These are phyloP conservation scores for Platalea minor DNA, from an alignment of 2,797 vertebrate genomes.

Conservation along the genomic window DNA sequence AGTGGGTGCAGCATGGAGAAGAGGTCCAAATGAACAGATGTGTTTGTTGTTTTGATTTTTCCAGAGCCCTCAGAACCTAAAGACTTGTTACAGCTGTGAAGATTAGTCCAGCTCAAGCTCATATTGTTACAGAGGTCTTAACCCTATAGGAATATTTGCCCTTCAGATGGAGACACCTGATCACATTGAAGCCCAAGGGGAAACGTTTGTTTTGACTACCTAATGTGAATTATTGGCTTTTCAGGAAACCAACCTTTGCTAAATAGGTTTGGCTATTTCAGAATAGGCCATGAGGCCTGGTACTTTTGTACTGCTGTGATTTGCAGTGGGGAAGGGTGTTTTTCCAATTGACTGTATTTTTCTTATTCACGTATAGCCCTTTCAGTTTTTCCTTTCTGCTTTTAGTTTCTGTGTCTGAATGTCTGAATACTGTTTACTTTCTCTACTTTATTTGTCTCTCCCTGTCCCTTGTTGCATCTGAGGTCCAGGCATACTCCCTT, in stretches of 20 bases:
- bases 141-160: background rate
- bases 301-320: constrained; percentile 1
- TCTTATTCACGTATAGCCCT: background rate
- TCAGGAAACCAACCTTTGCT: constrained; percentile 59
- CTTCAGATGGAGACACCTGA: background rate
- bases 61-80: background rate
- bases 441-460: background rate
- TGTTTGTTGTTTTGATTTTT: background rate
- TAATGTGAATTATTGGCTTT: background rate
- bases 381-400: constrained; percentile 14
- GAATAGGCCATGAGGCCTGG: background rate
- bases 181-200: background rate
- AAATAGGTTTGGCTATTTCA: constrained; percentile 17
- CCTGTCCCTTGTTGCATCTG: background rate
- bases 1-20: background rate
- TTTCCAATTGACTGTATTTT: background rate
- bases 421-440: background rate
- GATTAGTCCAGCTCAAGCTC: background rate
- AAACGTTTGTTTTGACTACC: background rate
- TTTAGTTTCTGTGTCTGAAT: constrained; percentile 3
- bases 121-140: background rate
- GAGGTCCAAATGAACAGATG: background rate
- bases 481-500: constrained; percentile 23
- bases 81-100: background rate
- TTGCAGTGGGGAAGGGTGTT: background rate